Evolutionary conservation across 2,113 vertebrate genomes (phyloP).

Genomic region (Fukomys damarensis): DNA sequence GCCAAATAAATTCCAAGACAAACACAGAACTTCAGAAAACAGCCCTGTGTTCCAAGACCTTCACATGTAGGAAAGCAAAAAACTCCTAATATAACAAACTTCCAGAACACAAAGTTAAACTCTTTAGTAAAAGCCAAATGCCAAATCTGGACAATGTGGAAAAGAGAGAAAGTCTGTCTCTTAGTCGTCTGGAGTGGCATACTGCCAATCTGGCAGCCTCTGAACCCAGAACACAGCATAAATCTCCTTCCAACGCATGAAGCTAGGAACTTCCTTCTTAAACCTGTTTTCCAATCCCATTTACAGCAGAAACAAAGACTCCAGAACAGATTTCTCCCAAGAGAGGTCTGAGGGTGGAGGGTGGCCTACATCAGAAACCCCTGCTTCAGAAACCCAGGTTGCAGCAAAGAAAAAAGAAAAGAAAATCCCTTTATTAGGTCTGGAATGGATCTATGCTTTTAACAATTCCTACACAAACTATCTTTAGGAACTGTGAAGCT

Average conservation of each 20-base stretch:
- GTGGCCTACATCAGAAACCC: background rate
- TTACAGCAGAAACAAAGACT: constrained; percentile 37
- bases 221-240: constrained; percentile 10
- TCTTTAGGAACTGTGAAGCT: background rate
- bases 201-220: constrained; percentile 44
- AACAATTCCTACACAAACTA: background rate
- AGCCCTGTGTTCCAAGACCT: background rate
- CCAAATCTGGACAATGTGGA: constrained; percentile 33
- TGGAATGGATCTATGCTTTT: constrained; percentile 12
- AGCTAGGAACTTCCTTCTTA: constrained; percentile 43
- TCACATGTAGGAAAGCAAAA: background rate
- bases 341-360: too few species aligned
- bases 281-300: constrained; percentile 36
- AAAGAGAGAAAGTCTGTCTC: constrained; percentile 43
- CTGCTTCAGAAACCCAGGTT: background rate
- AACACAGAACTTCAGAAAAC: constrained; percentile 33
- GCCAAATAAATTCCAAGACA: constrained; percentile 62
- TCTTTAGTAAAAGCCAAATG: constrained; percentile 27
- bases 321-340: background rate
- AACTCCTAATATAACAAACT: background rate
- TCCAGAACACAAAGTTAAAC: constrained; percentile 3
- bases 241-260: constrained; percentile 38
- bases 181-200: constrained; percentile 20
- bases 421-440: background rate
- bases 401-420: background rate